Percentiles rank a stretch among this genome's conserved stretches.
phyloP scores from a whole-genome alignment of 2,113 vertebrate genomes.

The Tringa solitaria region DNA sequence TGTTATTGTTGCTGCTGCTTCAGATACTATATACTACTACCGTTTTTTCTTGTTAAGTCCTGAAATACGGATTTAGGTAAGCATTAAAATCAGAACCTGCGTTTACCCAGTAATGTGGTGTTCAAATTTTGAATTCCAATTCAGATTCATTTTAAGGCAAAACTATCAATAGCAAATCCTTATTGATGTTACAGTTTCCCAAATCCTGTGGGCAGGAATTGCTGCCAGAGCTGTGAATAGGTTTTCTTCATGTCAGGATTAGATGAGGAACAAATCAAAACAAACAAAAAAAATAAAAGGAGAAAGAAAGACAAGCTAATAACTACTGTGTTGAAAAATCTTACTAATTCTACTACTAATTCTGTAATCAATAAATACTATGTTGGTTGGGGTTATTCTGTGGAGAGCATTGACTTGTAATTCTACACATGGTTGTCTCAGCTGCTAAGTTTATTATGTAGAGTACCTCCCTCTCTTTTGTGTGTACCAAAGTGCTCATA shows the following conservation, averaged over 20 bases:
- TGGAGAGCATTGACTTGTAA: neutral
- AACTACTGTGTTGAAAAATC: conserved; percentile 1
- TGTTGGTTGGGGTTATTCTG: neutral
- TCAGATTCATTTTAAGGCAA: neutral
- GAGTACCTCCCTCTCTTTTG: neutral
- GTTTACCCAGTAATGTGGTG: neutral
- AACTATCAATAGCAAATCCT: neutral
- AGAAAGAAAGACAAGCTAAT: neutral
- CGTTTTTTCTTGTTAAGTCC: neutral
- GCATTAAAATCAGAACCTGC: neutral
- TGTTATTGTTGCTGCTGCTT: neutral
- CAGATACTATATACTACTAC: neutral
- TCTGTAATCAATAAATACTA: neutral
- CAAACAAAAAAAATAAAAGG: neutral
- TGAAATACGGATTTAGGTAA: neutral
- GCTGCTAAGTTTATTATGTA: neutral
- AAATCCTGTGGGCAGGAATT: neutral
- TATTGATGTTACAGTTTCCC: neutral
- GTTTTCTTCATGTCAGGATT: neutral
- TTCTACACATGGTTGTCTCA: neutral
- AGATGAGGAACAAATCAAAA: conserved; percentile 11
- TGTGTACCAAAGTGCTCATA: neutral
- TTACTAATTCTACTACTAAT: neutral
- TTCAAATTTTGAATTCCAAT: neutral
- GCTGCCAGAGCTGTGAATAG: neutral